Evolutionary conservation across 2,113 vertebrate genomes (phyloP).

Genomic region (Microcebus tavaratra): DNA sequence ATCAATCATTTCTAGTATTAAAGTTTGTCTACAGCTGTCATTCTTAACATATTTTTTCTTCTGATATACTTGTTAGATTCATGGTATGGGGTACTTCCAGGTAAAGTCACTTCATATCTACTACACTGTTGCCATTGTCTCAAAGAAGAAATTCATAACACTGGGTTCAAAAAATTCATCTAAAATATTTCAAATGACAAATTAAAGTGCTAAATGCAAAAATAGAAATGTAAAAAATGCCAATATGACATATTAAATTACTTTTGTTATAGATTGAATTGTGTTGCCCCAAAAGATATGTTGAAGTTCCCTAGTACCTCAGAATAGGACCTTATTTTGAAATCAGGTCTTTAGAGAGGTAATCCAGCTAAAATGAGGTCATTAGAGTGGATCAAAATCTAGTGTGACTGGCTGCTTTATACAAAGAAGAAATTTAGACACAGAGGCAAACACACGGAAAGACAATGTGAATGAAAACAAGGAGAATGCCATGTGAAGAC

Average conservation of each 20-base stretch:
- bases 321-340: background rate
- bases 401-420: background rate
- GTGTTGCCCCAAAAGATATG: background rate
- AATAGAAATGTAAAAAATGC: background rate
- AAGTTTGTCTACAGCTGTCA: constrained; percentile 1
- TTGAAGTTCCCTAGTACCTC: background rate
- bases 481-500: background rate
- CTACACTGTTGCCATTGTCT: background rate
- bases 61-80: background rate
- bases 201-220: background rate
- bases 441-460: background rate
- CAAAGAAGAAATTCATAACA: background rate
- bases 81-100: background rate
- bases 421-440: background rate
- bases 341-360: background rate
- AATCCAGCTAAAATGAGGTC: background rate
- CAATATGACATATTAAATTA: background rate
- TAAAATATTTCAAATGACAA: constrained; percentile 36
- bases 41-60: background rate
- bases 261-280: background rate
- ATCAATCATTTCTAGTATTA: background rate
- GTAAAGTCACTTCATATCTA: constrained; percentile 12
- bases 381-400: background rate
- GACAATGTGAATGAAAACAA: background rate
- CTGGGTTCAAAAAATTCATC: background rate